Conservation (phyloP, 2,113 vertebrate species). For the Rhadina sibilatrix region DNA sequence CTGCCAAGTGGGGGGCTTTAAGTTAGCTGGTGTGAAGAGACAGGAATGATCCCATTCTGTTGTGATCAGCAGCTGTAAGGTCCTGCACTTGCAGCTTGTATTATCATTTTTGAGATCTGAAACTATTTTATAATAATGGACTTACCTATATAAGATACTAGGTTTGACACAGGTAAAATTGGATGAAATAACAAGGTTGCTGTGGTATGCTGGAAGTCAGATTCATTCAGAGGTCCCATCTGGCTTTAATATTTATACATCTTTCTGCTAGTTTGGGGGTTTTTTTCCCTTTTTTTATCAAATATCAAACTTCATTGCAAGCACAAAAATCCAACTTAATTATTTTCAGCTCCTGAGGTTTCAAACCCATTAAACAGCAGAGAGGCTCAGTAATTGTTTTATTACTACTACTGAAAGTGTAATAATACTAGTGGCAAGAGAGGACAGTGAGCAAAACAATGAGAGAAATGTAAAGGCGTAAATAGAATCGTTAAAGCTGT, state of each 20-base stretch:
- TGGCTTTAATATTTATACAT: neutral
- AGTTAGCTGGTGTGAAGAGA: neutral
- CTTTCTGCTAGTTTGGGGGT: neutral
- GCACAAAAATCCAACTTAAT: conserved; percentile 29
- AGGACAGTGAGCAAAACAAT: neutral
- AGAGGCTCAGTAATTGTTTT: conserved; percentile 41
- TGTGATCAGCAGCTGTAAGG: neutral
- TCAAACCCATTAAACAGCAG: conserved; percentile 31
- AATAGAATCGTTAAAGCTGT: neutral
- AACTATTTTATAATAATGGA: neutral
- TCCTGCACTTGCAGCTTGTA: neutral
- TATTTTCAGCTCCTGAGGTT: conserved; percentile 44
- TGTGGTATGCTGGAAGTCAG: neutral
- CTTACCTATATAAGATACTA: neutral
- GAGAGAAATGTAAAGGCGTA: neutral
- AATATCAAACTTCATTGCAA: neutral
- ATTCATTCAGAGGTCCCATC: neutral
- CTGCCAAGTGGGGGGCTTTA: neutral
- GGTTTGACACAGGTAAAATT: neutral
- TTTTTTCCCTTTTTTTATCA: neutral
- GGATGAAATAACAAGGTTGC: neutral
- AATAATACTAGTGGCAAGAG: neutral
- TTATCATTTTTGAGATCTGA: neutral
- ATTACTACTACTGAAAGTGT: neutral
- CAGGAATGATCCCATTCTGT: neutral